Base-by-base conservation (phyloP, 1,140 invertebrate species). In the Pachypsylla venusta region DNA sequence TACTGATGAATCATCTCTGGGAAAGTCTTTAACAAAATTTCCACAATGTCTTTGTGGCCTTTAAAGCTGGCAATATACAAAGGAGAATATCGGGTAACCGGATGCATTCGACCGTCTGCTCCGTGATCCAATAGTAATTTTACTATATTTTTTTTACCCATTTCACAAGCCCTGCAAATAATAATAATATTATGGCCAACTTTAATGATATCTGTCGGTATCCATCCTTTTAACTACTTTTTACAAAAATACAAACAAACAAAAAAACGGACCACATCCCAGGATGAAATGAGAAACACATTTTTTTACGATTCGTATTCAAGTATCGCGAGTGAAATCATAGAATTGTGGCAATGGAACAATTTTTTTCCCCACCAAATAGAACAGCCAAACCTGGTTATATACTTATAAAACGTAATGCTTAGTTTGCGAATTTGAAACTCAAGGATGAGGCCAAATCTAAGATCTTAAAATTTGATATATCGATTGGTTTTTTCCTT, bases 31-130 rank as follows among this genome's bases (percentile, higher is more conserved):
- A 97, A 72, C 53, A 98, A 72, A 53, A 91, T 70, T 64, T 85
- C 79, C 0, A 87, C 84, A 58, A 96, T 87, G 53, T 89, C 83
- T 60, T 78, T 74, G 70, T 86, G 81, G 1, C 89, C 90, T 70
- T 88, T 85, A 67, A 90, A 87, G 67, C 87, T 87, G 5, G 93
- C 88, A 54, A 92, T 85, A 70, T 98, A 95, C 0, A 98, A 73
- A 0, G 94, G 90, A 4, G 89, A 90, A 70, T 96, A 93, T 66
- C 88, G 85, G 1, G 91, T 94, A 5, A 90, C 83, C 5, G 87
- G 82, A 75, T 96, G 89, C 28, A 82, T 82, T 30, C 88, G 76
- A 10, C 86, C 87, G 74, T 94, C 89, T 0, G 90, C 89, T 10
- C 87, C 85, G 58, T 84, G 74, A 13, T 85, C 83, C 27, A 98